phyloP scores from a whole-genome alignment of 2,888 invertebrate species.

The Cyclophora albipunctata region DNA sequence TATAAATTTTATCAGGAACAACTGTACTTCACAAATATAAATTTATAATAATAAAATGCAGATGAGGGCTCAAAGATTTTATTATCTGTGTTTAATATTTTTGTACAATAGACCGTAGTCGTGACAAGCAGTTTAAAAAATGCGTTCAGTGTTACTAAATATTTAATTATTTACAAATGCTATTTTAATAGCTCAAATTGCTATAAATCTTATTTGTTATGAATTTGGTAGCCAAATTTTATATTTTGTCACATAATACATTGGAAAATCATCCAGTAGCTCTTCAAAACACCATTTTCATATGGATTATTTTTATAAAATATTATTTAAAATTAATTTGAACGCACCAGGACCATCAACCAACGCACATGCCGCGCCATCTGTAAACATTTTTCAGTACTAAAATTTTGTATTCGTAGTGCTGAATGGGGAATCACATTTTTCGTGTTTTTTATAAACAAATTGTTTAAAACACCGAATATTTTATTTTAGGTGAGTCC shows the following conservation, averaged over 20 bases:
- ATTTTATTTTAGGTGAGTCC: slow-evolving; percentile 65
- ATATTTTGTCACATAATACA: too few species aligned
- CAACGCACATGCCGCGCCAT: slow-evolving; percentile 31
- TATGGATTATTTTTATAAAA: too few species aligned
- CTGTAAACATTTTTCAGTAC: slow-evolving; percentile 51
- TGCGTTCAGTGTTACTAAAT: slow-evolving; percentile 28
- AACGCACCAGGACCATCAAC: not conserved
- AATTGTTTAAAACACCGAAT: slow-evolving; percentile 59
- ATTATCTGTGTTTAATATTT: not conserved
- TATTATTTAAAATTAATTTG: not conserved
- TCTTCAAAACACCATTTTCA: too few species aligned
- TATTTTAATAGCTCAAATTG: too few species aligned
- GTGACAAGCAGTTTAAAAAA: slow-evolving; percentile 42
- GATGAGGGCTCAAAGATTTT: too few species aligned
- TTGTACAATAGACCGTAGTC: slow-evolving; percentile 14
- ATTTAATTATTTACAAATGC: not conserved
- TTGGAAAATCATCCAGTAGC: too few species aligned
- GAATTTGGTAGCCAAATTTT: too few species aligned
- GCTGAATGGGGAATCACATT: slow-evolving; percentile 71
- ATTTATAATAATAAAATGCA: too few species aligned
- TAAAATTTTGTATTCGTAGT: slow-evolving; percentile 75
- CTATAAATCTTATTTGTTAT: too few species aligned
- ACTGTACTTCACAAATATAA: too few species aligned
- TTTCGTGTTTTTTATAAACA: slow-evolving; percentile 70
- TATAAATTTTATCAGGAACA: too few species aligned